Conservation (phyloP, 2,113 vertebrate genomes). For the Oncorhynchus gorbuscha region DNA sequence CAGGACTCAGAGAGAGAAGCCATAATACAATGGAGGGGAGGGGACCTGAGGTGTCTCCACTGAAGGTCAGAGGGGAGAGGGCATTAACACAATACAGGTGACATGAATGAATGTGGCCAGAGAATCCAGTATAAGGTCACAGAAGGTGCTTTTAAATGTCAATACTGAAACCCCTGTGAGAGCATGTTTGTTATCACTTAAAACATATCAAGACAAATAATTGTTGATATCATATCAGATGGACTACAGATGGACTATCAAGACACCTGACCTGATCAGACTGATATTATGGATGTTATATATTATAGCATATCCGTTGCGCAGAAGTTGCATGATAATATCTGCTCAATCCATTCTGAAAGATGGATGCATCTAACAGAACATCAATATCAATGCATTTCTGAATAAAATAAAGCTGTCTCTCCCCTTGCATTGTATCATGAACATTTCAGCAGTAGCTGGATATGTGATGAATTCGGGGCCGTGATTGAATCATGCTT, state of each 20-base stretch:
- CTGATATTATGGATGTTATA: background rate
- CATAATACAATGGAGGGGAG: background rate
- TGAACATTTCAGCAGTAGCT: conserved; percentile 56
- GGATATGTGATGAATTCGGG: conserved; percentile 50
- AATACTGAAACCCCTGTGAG: background rate
- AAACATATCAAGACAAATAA: background rate
- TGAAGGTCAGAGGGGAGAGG: background rate
- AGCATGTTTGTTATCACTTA: background rate
- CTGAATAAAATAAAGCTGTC: background rate
- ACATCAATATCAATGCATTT: background rate
- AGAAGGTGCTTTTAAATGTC: conserved; percentile 20
- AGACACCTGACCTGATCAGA: background rate
- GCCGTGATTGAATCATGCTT: conserved; percentile 35
- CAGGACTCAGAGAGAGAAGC: background rate
- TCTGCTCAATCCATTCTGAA: background rate
- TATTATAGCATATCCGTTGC: background rate
- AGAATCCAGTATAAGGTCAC: conserved; percentile 20
- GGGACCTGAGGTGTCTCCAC: background rate
- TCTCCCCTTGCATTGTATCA: conserved; percentile 9
- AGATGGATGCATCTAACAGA: background rate
- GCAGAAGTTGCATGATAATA: background rate
- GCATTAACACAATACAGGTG: conserved; percentile 13
- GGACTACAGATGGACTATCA: background rate
- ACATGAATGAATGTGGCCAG: conserved; percentile 5
- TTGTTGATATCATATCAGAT: no score